Evolutionary conservation across 2,888 invertebrate genomes (phyloP), one percentile per base, ranked within the genome.

Genomic region (Muscina levida): DNA sequence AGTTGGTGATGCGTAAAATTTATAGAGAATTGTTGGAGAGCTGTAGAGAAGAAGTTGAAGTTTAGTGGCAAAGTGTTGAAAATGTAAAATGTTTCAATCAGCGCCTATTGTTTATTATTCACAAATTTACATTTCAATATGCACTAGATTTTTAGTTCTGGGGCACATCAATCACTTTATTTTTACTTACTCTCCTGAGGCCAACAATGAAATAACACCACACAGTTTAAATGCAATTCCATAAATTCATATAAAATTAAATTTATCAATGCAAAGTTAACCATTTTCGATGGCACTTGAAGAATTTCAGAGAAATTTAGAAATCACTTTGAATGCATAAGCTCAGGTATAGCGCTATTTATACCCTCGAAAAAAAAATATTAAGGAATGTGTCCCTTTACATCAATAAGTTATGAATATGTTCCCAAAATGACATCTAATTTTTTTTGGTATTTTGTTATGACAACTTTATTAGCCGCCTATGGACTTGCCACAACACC

Each of bases 201-300:
- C 88, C 89, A 89, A 56, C 90, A 90, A 73, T 89, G 87, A 77
- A 89, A 87, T 15, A 88, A 73, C 0, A 86, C 80, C 1, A 87
- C 78, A 82, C 83, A 84, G 11, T 67, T 70, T 31, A 87, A 79
- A 66, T 86, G 85, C 0, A 82, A 75, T 65, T 86, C 81, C 39
- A 87, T 42, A 73, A 88, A 87, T 84, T 89, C 84, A 56, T 87
- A 77, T 8, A 88, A 57, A 72, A 90, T 84, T 5, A 89, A 85
- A 62, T 84, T 85, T 15, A 85, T 85, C n/a, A 88, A 59, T 24
- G 83, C 68, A 2, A 83, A 70, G 71, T 79, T 48, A 82, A 84
- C 51, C 81, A 79, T 79, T 59, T 70, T 70, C 17, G 19, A 2
- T 2, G 13, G 13, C n/a, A n/a, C n/a, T n/a, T n/a, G 22, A 22